Conservation (phyloP, 1,140 invertebrate genomes). For the Paraescarpia echinospica region DNA sequence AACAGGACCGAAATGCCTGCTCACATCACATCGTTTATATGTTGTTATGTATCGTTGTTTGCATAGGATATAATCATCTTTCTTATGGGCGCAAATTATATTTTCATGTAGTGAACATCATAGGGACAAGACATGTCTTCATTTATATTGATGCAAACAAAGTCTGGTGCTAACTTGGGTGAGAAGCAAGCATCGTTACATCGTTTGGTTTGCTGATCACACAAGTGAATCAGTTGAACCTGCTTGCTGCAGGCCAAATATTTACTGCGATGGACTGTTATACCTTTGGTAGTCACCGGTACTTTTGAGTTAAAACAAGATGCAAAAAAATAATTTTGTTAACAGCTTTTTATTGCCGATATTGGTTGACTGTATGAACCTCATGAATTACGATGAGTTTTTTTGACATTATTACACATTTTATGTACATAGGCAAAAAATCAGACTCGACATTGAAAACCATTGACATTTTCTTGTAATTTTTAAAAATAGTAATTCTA, state of each 20-base stretch:
- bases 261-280: not conserved
- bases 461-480: not conserved
- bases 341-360: not conserved
- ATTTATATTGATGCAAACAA: not conserved
- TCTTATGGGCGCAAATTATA: not conserved
- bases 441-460: not conserved
- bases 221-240: not conserved
- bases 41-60: conserved; percentile 6
- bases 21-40: not conserved
- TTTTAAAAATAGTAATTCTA: not conserved
- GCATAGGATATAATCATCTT: not conserved
- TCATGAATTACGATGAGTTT: not conserved
- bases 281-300: not conserved
- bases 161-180: not conserved
- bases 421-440: not conserved
- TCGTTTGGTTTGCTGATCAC: not conserved
- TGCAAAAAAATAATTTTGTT: not conserved
- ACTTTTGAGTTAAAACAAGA: not conserved
- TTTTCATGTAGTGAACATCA: not conserved
- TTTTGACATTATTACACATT: not conserved
- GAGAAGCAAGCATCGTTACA: not conserved
- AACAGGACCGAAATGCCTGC: not conserved
- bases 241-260: not conserved
- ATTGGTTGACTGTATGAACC: not conserved
- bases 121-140: not conserved